Percentiles rank a stretch among this genome's conserved stretches.
phyloP scores from a whole-genome alignment of 2,888 invertebrate genomes.

The Caenorhabditis sp. region DNA sequence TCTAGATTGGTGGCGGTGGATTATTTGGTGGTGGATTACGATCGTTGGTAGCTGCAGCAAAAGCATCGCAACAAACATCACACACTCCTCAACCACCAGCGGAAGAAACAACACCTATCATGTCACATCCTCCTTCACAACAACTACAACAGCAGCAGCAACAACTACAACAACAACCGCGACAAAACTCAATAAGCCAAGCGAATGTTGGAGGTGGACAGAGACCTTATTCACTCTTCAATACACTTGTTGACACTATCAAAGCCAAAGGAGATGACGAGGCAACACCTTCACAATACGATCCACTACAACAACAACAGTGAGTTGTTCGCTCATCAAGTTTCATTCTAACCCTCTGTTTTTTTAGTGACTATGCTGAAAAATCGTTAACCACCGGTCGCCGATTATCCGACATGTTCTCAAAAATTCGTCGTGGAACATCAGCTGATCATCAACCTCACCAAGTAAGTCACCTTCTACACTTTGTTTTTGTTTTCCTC shows the following conservation, averaged over 20 bases:
- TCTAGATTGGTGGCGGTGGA: constrained; percentile 61
- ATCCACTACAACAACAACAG: constrained; percentile 11
- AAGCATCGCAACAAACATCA: constrained; percentile 50
- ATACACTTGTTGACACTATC: constrained; percentile 69
- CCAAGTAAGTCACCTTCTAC: constrained; percentile 22
- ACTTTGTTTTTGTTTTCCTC: not conserved
- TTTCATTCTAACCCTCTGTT: not conserved
- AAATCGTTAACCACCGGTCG: constrained; percentile 43
- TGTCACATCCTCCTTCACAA: constrained; percentile 29
- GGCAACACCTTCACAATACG: constrained; percentile 40
- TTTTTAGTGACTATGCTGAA: constrained; percentile 26
- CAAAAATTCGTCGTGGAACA: constrained; percentile 55
- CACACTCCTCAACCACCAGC: constrained; percentile 33
- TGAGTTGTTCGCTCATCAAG: not conserved
- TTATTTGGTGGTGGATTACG: constrained; percentile 68
- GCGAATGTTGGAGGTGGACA: constrained; percentile 6
- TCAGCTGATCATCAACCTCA: constrained; percentile 44
- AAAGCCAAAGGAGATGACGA: constrained; percentile 66
- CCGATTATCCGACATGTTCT: constrained; percentile 66
- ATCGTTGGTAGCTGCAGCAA: constrained; percentile 65
- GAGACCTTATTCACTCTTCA: constrained; percentile 60
- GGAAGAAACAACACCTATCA: constrained; percentile 35
- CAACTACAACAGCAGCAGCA: constrained; percentile 9
- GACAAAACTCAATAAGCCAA: not conserved
- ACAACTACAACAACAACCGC: constrained; percentile 6